Evolutionary conservation across 1,140 invertebrate species (phyloP), one percentile per base, ranked within the genome.

Genomic region (Carposina sasakii): DNA sequence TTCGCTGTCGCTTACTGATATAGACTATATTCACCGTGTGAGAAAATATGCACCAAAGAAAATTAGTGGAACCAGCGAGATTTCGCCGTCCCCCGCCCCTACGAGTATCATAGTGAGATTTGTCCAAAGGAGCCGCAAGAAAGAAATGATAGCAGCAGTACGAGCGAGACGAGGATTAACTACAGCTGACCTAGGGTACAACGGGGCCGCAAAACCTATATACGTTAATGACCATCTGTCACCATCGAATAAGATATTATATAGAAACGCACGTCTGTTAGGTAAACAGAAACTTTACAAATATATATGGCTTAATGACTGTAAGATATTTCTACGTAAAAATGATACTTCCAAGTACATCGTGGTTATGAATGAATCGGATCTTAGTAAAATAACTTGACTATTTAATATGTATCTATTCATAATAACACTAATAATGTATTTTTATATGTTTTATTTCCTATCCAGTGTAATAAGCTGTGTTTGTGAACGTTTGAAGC

Each of bases 281-380:
- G 47, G 37, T 0, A 40, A 34, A n/a, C 31, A 55, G 15, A 22
- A 26, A 0, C 21, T 13, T 15, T 55, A 45, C 30, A 45, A 40
- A 17, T 55, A 45, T 22, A 37, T 55, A 1, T 55, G 53, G 53
- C 8, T 55, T 1, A 55, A 31, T 1, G 36, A 55, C n/a, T 45
- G 47, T n/a, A 49, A 50, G 23, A 46, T 55, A 12, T 41, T 40
- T 17, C 21, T 55, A 2, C 47, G 41, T 3, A 55, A 47, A 17
- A 50, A 30, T 36, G 53, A 55, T 5, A 21, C 30, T 1, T 55
- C 53, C 12, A 49, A 34, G 24, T 6, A 30, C 3, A 24, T 50
- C 12, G 9, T 49, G 1, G 50, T 55, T 10, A 23, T 16, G 8
- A 45, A 15, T 34, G 53, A 49, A 28, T 13, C 17, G 6, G 53